These are phyloP conservation scores for Pristionchus entomophagus DNA, from an alignment of 2,888 invertebrate species.

Conservation along the genomic window DNA sequence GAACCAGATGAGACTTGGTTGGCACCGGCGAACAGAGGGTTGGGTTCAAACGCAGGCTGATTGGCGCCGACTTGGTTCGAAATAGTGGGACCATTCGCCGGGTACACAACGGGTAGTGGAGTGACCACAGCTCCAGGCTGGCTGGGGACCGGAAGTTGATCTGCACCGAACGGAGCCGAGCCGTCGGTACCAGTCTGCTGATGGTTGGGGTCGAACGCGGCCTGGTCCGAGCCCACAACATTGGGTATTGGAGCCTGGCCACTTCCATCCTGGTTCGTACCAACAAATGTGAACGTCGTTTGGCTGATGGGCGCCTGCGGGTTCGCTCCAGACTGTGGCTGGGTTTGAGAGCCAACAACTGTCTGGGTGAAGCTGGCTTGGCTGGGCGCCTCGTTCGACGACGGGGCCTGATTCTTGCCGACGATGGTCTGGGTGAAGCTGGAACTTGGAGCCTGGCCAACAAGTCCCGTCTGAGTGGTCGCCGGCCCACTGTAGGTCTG, in stretches of 20 bases:
- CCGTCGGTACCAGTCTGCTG: not conserved
- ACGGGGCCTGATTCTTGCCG: not conserved
- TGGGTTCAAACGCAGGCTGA: not conserved
- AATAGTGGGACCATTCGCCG: not conserved
- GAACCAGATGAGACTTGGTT: too few relatives aligned
- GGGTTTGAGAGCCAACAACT: not conserved
- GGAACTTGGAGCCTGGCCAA: not conserved
- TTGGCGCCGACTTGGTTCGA: not conserved
- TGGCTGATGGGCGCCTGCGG: not conserved
- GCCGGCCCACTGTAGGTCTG: not conserved
- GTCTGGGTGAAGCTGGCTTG: not conserved
- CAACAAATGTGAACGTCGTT: not conserved
- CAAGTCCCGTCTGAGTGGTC: not conserved
- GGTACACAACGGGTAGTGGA: not conserved
- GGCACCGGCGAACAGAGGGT: not conserved
- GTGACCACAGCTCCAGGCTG: not conserved
- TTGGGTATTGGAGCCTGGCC: not conserved
- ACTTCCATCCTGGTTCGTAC: not conserved
- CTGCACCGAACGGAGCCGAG: not conserved
- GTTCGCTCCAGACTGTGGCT: too few relatives aligned
- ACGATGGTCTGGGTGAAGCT: not conserved
- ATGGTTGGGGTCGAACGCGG: not conserved
- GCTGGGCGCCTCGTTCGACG: not conserved
- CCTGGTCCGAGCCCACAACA: not conserved
- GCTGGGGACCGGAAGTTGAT: not conserved